Percentiles rank a stretch among this genome's conserved stretches.
phyloP scores from a whole-genome alignment of 2,797 vertebrate species.

The Macroramphosus scolopax region DNA sequence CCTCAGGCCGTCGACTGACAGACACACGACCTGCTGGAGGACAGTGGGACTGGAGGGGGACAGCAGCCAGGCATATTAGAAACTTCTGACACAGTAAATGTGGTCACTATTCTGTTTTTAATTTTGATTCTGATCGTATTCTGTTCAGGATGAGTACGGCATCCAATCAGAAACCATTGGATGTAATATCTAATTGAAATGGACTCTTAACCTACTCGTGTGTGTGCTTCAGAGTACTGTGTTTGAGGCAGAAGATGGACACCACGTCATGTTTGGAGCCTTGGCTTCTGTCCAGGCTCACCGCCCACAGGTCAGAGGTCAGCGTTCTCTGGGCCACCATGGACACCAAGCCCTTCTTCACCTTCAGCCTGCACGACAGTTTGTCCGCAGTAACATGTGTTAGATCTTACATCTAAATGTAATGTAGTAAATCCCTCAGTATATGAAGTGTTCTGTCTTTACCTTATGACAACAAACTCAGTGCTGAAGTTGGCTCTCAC shows the following conservation, averaged over 20 bases:
- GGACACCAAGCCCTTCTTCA: slow-evolving; percentile 73
- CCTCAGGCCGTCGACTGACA: slow-evolving; percentile 60
- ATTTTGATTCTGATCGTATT: too few relatives aligned
- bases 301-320: slow-evolving; percentile 65
- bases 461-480: slow-evolving; percentile 72
- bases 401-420: too few relatives aligned
- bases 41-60: slow-evolving; percentile 49
- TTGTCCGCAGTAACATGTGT: neutral
- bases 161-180: too few relatives aligned
- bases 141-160: too few relatives aligned
- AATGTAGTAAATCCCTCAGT: too few relatives aligned
- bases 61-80: too few relatives aligned
- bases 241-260: slow-evolving; percentile 70
- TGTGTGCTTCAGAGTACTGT: slow-evolving; percentile 14
- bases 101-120: too few relatives aligned
- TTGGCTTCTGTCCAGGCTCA: slow-evolving; percentile 70
- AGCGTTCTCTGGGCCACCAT: slow-evolving; percentile 59
- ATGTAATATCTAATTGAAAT: neutral
- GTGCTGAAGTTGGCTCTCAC: slow-evolving; percentile 68
- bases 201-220: slow-evolving; percentile 19
- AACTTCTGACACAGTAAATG: too few relatives aligned
- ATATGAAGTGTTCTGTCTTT: neutral
- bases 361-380: slow-evolving; percentile 58
- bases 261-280: slow-evolving; percentile 66
- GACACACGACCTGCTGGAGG: slow-evolving; percentile 66